phyloP scores from a whole-genome alignment of 2,888 invertebrate genomes.

The Noctua fimbriata region DNA sequence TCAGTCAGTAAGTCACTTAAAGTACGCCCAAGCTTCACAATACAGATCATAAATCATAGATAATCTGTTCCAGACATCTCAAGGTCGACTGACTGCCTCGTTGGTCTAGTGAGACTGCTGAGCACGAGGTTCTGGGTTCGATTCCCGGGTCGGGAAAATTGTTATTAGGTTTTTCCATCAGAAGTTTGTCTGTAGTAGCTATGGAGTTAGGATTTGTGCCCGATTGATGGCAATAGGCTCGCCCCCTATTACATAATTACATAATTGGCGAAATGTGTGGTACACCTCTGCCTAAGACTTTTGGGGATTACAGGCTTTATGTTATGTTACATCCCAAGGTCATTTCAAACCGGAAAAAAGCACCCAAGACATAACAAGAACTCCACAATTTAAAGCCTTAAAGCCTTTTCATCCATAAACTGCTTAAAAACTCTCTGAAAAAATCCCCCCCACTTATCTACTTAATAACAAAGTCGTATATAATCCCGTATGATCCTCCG shows the following conservation, averaged over 20 bases:
- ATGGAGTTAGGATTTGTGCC: no score
- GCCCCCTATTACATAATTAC: no score
- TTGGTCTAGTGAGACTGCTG: neutral
- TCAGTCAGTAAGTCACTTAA: constrained; percentile 33
- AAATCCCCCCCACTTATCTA: constrained; percentile 59
- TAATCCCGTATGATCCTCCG: constrained; percentile 68
- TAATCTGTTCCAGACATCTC: constrained; percentile 47
- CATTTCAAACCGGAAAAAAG: constrained; percentile 19
- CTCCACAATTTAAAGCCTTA: constrained; percentile 22
- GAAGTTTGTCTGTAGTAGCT: no score
- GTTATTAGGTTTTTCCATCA: no score
- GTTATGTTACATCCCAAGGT: constrained; percentile 41
- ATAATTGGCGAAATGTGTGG: no score
- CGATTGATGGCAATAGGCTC: no score
- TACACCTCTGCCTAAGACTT: no score
- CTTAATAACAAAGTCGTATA: constrained; percentile 67
- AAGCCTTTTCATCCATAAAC: constrained; percentile 42
- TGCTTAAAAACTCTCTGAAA: constrained; percentile 60
- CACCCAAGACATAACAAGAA: neutral
- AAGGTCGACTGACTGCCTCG: constrained; percentile 37
- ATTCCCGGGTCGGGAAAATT: no score
- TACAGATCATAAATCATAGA: constrained; percentile 47
- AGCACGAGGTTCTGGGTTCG: no score
- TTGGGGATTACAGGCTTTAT: neutral
- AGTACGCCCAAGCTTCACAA: constrained; percentile 28